Base-by-base conservation (phyloP, 2,113 vertebrate species). In the Ophthalmolycus amberensis region DNA sequence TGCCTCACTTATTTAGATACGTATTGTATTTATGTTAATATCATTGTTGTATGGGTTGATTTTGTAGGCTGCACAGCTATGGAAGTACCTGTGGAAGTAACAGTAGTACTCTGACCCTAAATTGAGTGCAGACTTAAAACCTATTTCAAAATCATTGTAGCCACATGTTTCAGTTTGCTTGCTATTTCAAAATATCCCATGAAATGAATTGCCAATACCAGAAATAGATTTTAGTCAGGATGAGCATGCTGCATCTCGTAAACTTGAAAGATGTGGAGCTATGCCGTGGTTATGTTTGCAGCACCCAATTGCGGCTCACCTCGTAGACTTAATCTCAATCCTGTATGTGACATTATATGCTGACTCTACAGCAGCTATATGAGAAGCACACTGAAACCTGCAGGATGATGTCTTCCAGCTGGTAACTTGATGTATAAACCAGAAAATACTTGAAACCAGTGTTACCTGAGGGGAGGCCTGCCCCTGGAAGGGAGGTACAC, bases 381-480 rank as follows among this genome's bases (percentile, higher is more conserved):
- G 22, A 18, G 25, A 5, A 7, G 18, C 16, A 20, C 27, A 1
- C 54, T 60, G 10, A 60, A 38, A 46, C 29, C 44, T 54, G 48
- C 15, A 20, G 34, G 60, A 9, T 42, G 32, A 15, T 2, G 0
- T 37, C 11, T 9, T 59, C 12, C 14, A 46, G 69, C 10, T 40
- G 16, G 34, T 12, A 42, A 3, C 14, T 29, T 1, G 1, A 2
- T 2, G 4, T 32, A 5, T 48, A 32, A 32, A 15, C 0, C 6
- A 18, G 3, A 20, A 66, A 62, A 59, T 27, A 54, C 2, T 1
- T 42, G 6, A 32, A 44, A 32, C 4, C 8, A 8, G 9, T 11
- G 37, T 85, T 95, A 99, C 98, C 97, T 96, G 97, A 70, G 98
- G 97, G 38, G 98, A 99, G n/a, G 97, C 96, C 93, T 99, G 90